These are phyloP conservation scores for Chionoecetes opilio DNA, from an alignment of 1,140 invertebrate species.

Conservation along the genomic window DNA sequence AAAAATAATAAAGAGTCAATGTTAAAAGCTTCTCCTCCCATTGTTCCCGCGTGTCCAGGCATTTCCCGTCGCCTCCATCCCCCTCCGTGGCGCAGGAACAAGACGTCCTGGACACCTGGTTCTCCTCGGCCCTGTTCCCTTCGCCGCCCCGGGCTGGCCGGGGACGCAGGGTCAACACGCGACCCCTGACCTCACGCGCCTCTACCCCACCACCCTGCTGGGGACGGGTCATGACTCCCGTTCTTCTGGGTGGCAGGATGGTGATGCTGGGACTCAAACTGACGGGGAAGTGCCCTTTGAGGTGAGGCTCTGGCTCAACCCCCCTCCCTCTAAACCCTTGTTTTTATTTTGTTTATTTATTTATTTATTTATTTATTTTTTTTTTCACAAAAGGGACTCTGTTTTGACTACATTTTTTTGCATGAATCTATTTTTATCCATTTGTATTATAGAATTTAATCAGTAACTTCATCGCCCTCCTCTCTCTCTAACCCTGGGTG, in stretches of 20 bases:
- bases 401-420: no score
- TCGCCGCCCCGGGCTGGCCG: constrained; percentile 97
- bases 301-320: constrained; percentile 81
- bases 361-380: no score
- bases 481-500: no score
- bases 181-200: constrained; percentile 85
- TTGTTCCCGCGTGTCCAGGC: neutral
- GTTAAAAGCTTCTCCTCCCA: no score
- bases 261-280: constrained; percentile 95
- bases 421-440: no score
- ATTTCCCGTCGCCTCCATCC: constrained; percentile 9
- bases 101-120: constrained; percentile 99
- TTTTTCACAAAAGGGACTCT: no score
- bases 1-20: no score
- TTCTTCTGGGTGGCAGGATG: constrained; percentile 99
- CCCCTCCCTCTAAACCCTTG: no score
- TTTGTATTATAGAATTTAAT: no score
- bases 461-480: no score
- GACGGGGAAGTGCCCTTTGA: constrained; percentile 94
- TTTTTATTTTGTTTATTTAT: no score
- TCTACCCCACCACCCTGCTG: constrained; percentile 95
- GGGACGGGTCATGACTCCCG: constrained; percentile 98
- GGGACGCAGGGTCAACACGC: constrained; percentile 83
- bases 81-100: constrained; percentile 88
- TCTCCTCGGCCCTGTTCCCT: constrained; percentile 95